Evolutionary conservation across 2,113 vertebrate genomes (phyloP).

Genomic region (Macrotus californicus): DNA sequence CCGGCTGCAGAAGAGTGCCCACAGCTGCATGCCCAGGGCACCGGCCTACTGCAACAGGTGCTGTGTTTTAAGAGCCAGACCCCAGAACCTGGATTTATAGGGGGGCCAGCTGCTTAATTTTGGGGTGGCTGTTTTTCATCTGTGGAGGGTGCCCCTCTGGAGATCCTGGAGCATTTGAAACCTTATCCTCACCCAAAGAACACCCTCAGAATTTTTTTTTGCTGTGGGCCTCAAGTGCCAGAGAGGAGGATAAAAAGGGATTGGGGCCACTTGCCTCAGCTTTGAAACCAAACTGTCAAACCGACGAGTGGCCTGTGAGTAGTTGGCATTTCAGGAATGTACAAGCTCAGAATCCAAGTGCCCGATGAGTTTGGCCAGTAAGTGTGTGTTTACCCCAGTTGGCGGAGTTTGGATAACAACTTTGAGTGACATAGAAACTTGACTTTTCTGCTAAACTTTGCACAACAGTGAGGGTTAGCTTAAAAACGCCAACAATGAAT

Average conservation of each 20-base stretch:
- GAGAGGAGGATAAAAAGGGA: background rate
- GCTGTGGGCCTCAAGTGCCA: background rate
- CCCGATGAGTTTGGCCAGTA: background rate
- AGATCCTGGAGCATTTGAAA: background rate
- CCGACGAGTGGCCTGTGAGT: background rate
- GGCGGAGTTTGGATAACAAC: background rate
- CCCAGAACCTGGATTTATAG: background rate
- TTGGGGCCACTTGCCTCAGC: background rate
- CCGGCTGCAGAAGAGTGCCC: background rate
- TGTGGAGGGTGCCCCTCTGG: background rate
- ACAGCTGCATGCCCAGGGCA: background rate
- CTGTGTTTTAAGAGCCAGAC: background rate
- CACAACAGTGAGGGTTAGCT: background rate
- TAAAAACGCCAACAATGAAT: background rate
- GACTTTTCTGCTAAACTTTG: background rate
- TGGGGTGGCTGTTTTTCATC: background rate
- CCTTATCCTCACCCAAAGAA: background rate
- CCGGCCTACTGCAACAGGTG: conserved; percentile 44
- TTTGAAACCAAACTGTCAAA: conserved; percentile 22
- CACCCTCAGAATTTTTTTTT: background rate
- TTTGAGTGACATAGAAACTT: background rate
- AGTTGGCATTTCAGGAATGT: conserved; percentile 3
- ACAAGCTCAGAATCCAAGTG: background rate
- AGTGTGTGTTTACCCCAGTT: background rate
- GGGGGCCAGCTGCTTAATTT: background rate